Evolutionary conservation across 2,888 invertebrate genomes (phyloP).

Genomic region (Lasius fuliginosus): DNA sequence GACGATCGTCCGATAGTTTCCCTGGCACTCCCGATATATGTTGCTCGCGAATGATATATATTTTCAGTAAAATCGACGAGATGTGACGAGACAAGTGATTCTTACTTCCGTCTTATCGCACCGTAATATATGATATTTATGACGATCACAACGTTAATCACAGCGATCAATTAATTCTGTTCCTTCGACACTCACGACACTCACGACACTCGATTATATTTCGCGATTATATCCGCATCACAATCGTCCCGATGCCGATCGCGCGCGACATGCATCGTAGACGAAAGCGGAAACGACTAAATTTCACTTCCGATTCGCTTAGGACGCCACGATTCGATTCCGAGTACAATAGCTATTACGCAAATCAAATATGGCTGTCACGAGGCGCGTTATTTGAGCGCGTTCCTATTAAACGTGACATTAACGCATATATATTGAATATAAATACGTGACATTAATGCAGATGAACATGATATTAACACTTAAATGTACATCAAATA

Average conservation of each 20-base stretch:
- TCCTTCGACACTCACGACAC: not conserved
- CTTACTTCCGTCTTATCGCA: not conserved
- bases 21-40: not conserved
- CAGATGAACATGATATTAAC: not conserved
- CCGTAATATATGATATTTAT: not conserved
- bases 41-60: not conserved
- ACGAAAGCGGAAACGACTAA: not conserved
- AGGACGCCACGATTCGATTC: not conserved
- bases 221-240: not conserved
- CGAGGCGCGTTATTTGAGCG: not conserved
- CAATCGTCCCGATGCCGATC: not conserved
- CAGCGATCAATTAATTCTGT: not conserved
- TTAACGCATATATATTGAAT: not conserved
- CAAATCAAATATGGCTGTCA: not conserved
- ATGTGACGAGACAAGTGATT: not conserved
- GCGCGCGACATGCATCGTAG: not conserved
- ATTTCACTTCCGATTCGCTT: not conserved
- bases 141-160: not conserved
- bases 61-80: not conserved
- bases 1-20: not conserved
- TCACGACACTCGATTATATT: not conserved
- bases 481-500: not conserved
- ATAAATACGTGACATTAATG: no score
- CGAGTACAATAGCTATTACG: not conserved
- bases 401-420: not conserved